Evolutionary conservation across 2,888 invertebrate species (phyloP).

Genomic region (Phytoseiulus persimilis): DNA sequence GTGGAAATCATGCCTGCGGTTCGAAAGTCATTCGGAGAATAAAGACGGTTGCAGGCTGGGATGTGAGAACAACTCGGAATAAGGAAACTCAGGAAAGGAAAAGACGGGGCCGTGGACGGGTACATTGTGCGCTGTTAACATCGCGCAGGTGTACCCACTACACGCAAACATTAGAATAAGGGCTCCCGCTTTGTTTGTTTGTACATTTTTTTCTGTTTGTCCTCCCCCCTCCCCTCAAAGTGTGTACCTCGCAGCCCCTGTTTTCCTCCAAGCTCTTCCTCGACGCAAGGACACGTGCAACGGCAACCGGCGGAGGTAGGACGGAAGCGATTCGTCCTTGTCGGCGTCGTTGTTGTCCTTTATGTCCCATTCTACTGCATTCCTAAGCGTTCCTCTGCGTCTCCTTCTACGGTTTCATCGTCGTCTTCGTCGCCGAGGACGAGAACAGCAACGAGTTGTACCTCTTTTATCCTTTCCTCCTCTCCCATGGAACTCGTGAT

Average conservation of each 20-base stretch:
- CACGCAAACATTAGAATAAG: background rate
- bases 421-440: background rate
- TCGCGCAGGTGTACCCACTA: slow-evolving; percentile 5
- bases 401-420: background rate
- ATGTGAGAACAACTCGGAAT: no score
- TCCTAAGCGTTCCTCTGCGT: background rate
- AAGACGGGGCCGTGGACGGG: background rate
- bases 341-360: background rate
- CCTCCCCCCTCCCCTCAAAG: background rate
- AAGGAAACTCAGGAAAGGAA: no score
- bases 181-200: background rate
- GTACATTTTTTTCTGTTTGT: background rate
- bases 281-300: background rate
- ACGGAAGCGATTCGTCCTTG: background rate
- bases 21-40: no score
- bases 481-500: background rate
- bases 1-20: no score
- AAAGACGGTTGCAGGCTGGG: no score
- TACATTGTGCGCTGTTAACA: background rate
- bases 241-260: background rate
- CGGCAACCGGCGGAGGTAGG: background rate
- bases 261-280: background rate
- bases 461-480: background rate
- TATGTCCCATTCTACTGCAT: background rate
- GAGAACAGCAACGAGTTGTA: background rate